Base-by-base conservation (phyloP, 1,140 invertebrate species). In the Hypothenemus hampei region DNA sequence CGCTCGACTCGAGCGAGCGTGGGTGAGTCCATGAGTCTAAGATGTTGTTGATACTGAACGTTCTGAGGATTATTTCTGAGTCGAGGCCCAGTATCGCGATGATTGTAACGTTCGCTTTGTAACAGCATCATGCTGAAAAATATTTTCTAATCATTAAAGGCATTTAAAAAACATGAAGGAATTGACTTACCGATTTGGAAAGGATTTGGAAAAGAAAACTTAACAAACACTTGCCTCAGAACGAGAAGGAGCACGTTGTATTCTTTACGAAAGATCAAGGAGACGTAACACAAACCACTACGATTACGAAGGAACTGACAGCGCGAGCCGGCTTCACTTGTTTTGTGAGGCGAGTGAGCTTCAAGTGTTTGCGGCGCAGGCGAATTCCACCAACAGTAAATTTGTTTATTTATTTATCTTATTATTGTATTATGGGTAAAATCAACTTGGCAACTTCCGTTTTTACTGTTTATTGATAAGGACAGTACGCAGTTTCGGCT, bases 1-100 rank as follows among this genome's bases (percentile, higher is more conserved):
- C 77, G 69, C 65, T 78, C 77, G 37, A 79, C 77, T 45, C 77
- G 69, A 35, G 77, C 77, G 59, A 79, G 64, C 45, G 76, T 79
- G 19, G 77, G 77, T 36, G 77, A 78, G 66, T 79, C 77, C 53
- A 78, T 63, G 35, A 79, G 75, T 23, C 75, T 75, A 36, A 76
- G 73, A 18, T 72, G 69, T 18, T 45, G 29, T 18, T 54, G 51
- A 21, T 54, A 41, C 15, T 54, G 51, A 26, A 26, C 26, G 23
- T 15, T 36, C 2, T 36, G 19, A 16, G 24, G 3, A 26, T 21
- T 15, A 21, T 18, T 10, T 16, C 41, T 39, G 7, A 31, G 24
- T 4, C 7, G 23, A 4, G 40, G 33, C 11, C 41, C 41, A 24
- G 20, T 22, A 10, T 8, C 18, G 21, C 23, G 21, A 7, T 5